phyloP scores from a whole-genome alignment of 2,113 vertebrate genomes.

The Ramphastos sulfuratus region DNA sequence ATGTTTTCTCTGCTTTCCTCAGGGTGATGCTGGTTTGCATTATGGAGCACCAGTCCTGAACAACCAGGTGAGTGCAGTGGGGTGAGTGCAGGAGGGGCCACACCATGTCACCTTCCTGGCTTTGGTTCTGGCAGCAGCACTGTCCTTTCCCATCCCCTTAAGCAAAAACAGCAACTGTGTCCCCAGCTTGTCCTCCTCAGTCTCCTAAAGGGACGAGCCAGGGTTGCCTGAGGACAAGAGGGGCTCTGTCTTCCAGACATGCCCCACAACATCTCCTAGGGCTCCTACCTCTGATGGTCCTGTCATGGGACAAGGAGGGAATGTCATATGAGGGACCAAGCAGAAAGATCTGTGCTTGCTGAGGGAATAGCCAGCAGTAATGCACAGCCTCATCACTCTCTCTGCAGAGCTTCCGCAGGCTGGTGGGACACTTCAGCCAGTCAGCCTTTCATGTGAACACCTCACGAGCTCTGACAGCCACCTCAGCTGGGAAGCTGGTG shows the following conservation, averaged over 20 bases:
- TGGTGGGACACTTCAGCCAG: conserved; percentile 78
- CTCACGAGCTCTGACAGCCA: conserved; percentile 76
- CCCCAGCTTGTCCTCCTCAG: accelerated
- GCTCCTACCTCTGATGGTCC: not conserved
- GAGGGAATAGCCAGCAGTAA: not conserved
- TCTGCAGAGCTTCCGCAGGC: conserved; percentile 75
- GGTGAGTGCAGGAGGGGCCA: no score
- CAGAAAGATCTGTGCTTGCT: not conserved
- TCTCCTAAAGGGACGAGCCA: not conserved
- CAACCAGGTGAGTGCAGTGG: conserved; percentile 72
- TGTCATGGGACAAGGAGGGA: not conserved
- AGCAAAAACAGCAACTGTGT: not conserved
- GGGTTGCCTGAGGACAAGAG: not conserved
- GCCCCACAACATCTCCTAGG: not conserved
- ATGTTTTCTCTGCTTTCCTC: not conserved
- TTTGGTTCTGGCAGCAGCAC: not conserved
- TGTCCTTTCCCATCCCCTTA: not conserved
- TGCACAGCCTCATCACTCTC: accelerated
- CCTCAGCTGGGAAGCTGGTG: conserved; percentile 78
- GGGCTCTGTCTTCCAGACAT: not conserved
- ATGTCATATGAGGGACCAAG: not conserved
- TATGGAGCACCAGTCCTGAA: conserved; percentile 71
- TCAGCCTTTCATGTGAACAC: conserved; percentile 81
- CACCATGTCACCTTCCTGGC: not conserved
- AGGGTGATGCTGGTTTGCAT: conserved; percentile 68